Percentiles rank a stretch among this genome's conserved stretches.
phyloP scores from a whole-genome alignment of 2,113 vertebrate species.

The Spilogale gracilis region DNA sequence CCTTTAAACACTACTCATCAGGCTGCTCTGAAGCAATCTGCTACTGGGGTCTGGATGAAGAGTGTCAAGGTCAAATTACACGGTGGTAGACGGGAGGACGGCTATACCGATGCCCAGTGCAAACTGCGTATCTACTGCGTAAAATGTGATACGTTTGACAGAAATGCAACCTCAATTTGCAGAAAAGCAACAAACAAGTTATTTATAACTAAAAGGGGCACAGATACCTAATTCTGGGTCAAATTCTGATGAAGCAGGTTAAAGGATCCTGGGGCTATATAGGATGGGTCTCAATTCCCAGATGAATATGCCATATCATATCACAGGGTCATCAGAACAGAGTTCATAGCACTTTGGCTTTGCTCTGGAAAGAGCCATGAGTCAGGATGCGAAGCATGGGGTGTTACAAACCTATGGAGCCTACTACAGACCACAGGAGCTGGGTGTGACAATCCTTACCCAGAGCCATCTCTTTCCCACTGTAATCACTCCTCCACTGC shows the following conservation, averaged over 20 bases:
- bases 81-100: slow-evolving; percentile 73
- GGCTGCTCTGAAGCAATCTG: slow-evolving; percentile 81
- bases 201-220: slow-evolving; percentile 79
- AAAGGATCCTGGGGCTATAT: slow-evolving; percentile 73
- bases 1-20: slow-evolving; percentile 74
- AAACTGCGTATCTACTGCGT: slow-evolving; percentile 67
- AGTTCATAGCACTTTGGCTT: slow-evolving; percentile 81
- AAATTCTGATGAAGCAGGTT: slow-evolving; percentile 77
- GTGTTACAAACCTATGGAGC: slow-evolving; percentile 85
- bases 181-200: slow-evolving; percentile 77
- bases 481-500: slow-evolving; percentile 85
- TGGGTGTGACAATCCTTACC: slow-evolving; percentile 85
- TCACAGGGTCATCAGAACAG: slow-evolving; percentile 76
- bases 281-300: slow-evolving; percentile 73
- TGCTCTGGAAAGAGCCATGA: slow-evolving; percentile 84
- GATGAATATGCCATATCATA: slow-evolving; percentile 73
- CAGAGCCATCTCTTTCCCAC: slow-evolving; percentile 86
- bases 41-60: slow-evolving; percentile 73
- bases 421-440: slow-evolving; percentile 85
- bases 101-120: slow-evolving; percentile 77
- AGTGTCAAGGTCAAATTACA: slow-evolving; percentile 71
- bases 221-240: slow-evolving; percentile 80
- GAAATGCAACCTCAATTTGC: slow-evolving; percentile 79
- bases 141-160: slow-evolving; percentile 74
- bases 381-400: slow-evolving; percentile 84